phyloP scores from a whole-genome alignment of 2,797 vertebrate genomes.

The Acanthurus tractus region DNA sequence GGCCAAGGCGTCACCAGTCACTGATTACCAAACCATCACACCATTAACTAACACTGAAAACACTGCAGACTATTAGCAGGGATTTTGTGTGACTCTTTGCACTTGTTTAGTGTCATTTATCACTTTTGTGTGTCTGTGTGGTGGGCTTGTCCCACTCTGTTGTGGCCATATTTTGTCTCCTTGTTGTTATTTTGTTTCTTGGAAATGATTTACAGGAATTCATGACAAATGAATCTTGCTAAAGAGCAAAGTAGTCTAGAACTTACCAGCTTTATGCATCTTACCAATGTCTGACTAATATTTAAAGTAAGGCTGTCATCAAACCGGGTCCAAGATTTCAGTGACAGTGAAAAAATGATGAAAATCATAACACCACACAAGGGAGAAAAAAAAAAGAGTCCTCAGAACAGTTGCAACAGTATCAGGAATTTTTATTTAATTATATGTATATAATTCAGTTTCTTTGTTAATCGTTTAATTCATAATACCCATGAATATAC shows the following conservation, averaged over 20 bases:
- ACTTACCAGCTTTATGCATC: neutral
- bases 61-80: too few species aligned
- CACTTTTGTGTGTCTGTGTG: too few species aligned
- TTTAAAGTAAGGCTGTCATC: neutral
- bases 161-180: too few species aligned
- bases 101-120: too few species aligned
- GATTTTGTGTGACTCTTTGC: too few species aligned
- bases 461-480: constrained; percentile 87
- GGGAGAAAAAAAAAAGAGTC: neutral
- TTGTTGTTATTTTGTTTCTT: too few species aligned
- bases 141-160: neutral
- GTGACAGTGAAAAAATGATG: neutral
- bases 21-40: too few species aligned
- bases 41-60: too few species aligned
- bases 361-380: neutral
- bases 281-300: neutral
- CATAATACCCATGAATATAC: constrained; percentile 89
- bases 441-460: constrained; percentile 88
- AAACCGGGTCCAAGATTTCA: neutral
- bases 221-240: neutral
- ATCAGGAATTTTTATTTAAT: constrained; percentile 88
- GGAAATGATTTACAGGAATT: neutral
- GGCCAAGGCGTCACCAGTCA: too few species aligned
- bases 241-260: neutral
- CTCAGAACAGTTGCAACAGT: constrained; percentile 73